These are phyloP conservation scores for Tyrannus savana DNA, from an alignment of 2,113 vertebrate species.

Conservation along the genomic window DNA sequence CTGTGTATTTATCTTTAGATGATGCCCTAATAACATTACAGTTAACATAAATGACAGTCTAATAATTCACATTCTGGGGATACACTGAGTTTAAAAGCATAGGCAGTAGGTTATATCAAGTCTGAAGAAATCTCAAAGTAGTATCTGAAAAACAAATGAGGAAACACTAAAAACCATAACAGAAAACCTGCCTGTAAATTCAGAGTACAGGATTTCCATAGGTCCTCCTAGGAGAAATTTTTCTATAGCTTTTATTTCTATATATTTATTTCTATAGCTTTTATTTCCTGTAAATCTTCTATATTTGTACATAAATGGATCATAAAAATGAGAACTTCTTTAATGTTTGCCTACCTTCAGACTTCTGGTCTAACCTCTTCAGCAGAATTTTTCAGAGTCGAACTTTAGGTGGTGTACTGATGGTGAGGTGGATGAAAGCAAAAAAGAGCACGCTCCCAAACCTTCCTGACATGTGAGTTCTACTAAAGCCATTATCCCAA, in stretches of 20 bases:
- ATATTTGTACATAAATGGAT: background rate
- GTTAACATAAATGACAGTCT: background rate
- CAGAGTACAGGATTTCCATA: background rate
- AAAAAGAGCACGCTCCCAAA: background rate
- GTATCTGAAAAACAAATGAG: background rate
- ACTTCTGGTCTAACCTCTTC: background rate
- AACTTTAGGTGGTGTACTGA: background rate
- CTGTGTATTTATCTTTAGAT: background rate
- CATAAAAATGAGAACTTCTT: background rate
- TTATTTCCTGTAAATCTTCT: background rate
- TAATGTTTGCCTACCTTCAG: background rate
- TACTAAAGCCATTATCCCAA: background rate
- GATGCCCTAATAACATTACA: background rate
- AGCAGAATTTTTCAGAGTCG: background rate
- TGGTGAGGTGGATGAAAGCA: background rate
- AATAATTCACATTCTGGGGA: background rate
- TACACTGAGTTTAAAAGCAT: background rate
- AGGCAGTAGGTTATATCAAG: background rate
- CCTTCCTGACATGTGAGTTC: background rate
- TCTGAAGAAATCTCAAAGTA: background rate
- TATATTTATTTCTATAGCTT: background rate
- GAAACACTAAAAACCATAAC: background rate
- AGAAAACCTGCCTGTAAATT: background rate
- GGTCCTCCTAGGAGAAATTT: background rate
- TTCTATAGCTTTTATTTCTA: background rate